Evolutionary conservation across 2,113 vertebrate species (phyloP), one percentile per base, ranked within the genome.

Genomic region (Sigmodon hispidus): DNA sequence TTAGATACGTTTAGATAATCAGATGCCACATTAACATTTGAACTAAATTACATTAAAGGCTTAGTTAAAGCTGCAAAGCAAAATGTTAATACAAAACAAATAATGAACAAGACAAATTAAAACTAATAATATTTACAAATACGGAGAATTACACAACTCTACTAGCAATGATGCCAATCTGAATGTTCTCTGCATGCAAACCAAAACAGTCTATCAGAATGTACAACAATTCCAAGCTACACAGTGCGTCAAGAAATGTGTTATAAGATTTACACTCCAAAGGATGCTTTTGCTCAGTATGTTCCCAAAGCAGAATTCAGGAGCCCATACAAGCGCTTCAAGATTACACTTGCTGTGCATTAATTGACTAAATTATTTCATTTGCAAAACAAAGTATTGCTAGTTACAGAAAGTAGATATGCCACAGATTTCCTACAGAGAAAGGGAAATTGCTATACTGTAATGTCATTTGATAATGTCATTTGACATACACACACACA

Each of bases 401-500:
- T 86, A 13, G 4, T 15, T 69, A 90, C 70, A 29, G 4, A 43
- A 95, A 89, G 15, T 55, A 45, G 4, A 31, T 0, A 11, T 89
- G 89, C 29, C 21, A 24, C 9, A 70, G 40, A 36, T 87, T 24
- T 67, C 24, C 31, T 4, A 36, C 34, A 31, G 48, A 89, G 8
- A 17, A 36, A 11, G 21, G 69, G 12, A 70, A 73, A 72, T 43
- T 88, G 3, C 63, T 70, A 2, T 45, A 24, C n/a, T 19, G 22
- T 45, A 55, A 63, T 50, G 29, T 88, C 34, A 36, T 67, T 8
- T 22, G n/a, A n/a, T 45, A 55, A 63, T 50, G 29, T 88, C 34
- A 36, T 67, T 8, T 22, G n/a, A n/a, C 24, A 5, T 3, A 0
- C 5, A 17, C 8, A 7, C 11, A 24, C 16, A 6, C 1, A 21